Base-by-base conservation (phyloP, 2,888 invertebrate species). In the Nineta flava region DNA sequence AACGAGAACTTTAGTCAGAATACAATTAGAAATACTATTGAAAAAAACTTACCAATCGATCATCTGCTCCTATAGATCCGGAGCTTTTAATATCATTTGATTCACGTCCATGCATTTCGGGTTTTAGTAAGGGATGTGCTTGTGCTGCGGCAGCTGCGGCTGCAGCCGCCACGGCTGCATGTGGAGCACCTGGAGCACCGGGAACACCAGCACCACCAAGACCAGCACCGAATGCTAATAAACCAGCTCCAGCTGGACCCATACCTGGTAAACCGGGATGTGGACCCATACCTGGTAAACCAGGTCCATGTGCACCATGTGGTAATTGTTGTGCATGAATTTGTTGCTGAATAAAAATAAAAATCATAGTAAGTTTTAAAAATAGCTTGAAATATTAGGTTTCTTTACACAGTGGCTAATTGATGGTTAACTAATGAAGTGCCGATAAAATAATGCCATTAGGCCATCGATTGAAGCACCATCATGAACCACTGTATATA, bases 301-400 rank as follows among this genome's bases (percentile, higher is more conserved):
- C 46, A 1, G 66, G 65, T 13, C 65, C 66, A 51, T 66, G 66
- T 15, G 63, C 64, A 16, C 66, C 66, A 52, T 67, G 68, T 15
- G 68, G 67, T 53, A 68, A 56, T 56, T 68, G 67, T 54, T 66
- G 67, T 38, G 66, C 66, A 56, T 67, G 67, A 51, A 67, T 67
- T 57, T 67, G 67, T 63, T 68, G 68, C 68, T 68, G 55, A 48
- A 44, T 46, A 44, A 47, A 48, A 52, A 46, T 46, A 15, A 46
- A 47, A 50, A 5, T n/a, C 3, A n/a, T 35, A 35, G 6, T 6
- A n/a, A n/a, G 2, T n/a, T 9, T 34, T 34, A 34, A 34, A 9
- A 34, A 35, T 6, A 2, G 13, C 13, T 35, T 35, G 3, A 6
- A 35, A 35, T 35, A 35, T 3, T 35, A 13, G 35, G 3, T 35